phyloP scores from a whole-genome alignment of 2,888 invertebrate species.

The Drosophila picticornis region DNA sequence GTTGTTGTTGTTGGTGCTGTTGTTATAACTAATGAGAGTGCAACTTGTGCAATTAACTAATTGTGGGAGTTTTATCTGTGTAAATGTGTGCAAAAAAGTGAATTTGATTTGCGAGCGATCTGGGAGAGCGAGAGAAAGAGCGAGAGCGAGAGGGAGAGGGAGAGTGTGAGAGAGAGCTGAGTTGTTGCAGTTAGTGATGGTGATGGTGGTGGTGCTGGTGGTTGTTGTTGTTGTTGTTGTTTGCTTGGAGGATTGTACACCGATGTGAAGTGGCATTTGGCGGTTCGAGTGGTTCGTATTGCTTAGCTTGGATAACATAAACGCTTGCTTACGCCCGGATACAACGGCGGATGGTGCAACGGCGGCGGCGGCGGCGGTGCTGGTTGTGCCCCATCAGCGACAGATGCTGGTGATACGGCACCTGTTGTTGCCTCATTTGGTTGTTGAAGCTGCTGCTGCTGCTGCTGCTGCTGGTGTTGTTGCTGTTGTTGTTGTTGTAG shows the following conservation, averaged over 20 bases:
- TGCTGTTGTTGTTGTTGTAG: constrained; percentile 67
- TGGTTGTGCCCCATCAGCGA: constrained; percentile 34
- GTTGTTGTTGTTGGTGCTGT: constrained; percentile 13
- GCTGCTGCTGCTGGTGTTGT: constrained; percentile 51
- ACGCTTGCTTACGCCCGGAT: constrained; percentile 83
- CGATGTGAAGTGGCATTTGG: constrained; percentile 29
- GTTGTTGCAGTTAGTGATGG: constrained; percentile 35
- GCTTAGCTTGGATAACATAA: constrained; percentile 60
- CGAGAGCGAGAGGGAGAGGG: background rate
- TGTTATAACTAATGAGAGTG: constrained; percentile 38
- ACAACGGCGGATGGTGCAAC: constrained; percentile 83
- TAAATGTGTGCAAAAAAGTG: constrained; percentile 1
- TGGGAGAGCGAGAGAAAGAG: background rate
- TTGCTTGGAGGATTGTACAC: constrained; percentile 22
- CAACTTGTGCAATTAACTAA: constrained; percentile 1
- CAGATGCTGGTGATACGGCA: constrained; percentile 43
- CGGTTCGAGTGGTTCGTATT: constrained; percentile 31
- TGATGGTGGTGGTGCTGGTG: constrained; percentile 4
- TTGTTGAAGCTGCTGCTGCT: constrained; percentile 54
- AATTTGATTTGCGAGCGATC: constrained; percentile 5
- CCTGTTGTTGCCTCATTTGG: constrained; percentile 51
- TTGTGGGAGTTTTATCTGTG: constrained; percentile 14
- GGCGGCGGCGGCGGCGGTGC: constrained; percentile 54
- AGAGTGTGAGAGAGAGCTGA: background rate
- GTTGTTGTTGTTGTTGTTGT: background rate